Percentiles rank a stretch among this genome's conserved stretches.
These are phyloP conservation scores for Isoperla grammatica DNA, from an alignment of 2,888 invertebrate species.

Conservation along the genomic window DNA sequence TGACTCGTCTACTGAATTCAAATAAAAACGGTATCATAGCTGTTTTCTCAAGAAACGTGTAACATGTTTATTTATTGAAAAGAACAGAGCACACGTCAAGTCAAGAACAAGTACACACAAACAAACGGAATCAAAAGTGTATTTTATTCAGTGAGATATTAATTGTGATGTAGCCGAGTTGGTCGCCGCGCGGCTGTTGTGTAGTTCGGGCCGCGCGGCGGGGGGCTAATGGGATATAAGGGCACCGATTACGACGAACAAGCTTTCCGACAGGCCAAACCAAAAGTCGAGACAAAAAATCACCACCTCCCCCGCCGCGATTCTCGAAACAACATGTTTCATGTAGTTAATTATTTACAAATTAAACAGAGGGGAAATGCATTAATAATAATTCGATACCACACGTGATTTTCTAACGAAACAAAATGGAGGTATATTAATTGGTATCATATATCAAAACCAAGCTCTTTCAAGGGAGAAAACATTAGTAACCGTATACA, in stretches of 20 bases:
- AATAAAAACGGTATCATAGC: too few species aligned
- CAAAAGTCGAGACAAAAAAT: neutral
- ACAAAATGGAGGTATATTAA: conserved; percentile 7
- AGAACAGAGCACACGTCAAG: too few species aligned
- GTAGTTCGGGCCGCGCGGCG: neutral
- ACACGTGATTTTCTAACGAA: conserved; percentile 1
- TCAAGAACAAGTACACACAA: too few species aligned
- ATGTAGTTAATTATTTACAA: conserved; percentile 16
- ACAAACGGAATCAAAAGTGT: too few species aligned
- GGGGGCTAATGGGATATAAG: conserved; percentile 21
- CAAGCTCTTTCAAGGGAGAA: too few species aligned
- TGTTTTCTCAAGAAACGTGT: too few species aligned
- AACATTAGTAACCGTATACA: too few species aligned
- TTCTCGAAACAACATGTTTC: conserved; percentile 6
- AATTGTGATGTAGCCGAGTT: neutral
- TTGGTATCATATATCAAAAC: too few species aligned
- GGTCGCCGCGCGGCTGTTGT: neutral
- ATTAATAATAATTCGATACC: conserved; percentile 15
- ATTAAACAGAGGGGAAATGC: conserved; percentile 15
- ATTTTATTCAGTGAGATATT: too few species aligned
- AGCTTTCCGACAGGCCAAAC: neutral
- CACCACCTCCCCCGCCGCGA: neutral
- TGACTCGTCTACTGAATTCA: too few species aligned
- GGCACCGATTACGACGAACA: conserved; percentile 2
- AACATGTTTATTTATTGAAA: too few species aligned